Conservation (phyloP, 1,140 invertebrate species). For the Coptotermes formosanus region DNA sequence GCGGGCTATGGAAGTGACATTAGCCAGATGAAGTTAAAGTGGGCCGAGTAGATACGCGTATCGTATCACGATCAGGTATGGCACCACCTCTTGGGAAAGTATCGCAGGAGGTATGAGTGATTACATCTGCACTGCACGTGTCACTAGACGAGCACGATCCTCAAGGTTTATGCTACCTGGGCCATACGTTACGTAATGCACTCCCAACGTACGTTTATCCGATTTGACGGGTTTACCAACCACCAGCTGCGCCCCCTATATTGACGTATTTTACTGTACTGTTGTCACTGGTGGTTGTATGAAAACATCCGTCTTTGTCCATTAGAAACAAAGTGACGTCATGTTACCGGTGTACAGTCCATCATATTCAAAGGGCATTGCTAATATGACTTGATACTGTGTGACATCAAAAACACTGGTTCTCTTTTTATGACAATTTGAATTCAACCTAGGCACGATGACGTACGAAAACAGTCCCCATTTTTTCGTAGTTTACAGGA, state of each 20-base stretch:
- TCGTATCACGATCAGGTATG: not conserved
- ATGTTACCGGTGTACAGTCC: too few species aligned
- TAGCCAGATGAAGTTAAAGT: not conserved
- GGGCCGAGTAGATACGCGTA: not conserved
- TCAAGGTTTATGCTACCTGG: not conserved
- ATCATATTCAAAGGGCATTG: too few species aligned
- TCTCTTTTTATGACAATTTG: too few species aligned
- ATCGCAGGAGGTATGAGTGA: not conserved
- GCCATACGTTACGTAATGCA: not conserved
- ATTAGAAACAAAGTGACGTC: too few species aligned
- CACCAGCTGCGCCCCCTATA: not conserved
- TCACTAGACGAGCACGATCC: not conserved
- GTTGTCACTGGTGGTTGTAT: not conserved
- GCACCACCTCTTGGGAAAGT: not conserved
- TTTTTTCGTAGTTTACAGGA: too few species aligned
- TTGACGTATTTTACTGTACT: not conserved
- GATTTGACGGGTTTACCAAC: not conserved
- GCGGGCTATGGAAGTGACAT: not conserved
- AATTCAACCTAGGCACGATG: too few species aligned
- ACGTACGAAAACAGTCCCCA: too few species aligned
- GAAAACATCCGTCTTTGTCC: too few species aligned
- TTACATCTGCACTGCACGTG: not conserved
- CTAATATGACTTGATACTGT: too few species aligned
- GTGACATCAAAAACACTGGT: too few species aligned
- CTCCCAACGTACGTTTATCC: not conserved